Conservation (phyloP, 2,888 invertebrate species). For the Dugesia japonica region DNA sequence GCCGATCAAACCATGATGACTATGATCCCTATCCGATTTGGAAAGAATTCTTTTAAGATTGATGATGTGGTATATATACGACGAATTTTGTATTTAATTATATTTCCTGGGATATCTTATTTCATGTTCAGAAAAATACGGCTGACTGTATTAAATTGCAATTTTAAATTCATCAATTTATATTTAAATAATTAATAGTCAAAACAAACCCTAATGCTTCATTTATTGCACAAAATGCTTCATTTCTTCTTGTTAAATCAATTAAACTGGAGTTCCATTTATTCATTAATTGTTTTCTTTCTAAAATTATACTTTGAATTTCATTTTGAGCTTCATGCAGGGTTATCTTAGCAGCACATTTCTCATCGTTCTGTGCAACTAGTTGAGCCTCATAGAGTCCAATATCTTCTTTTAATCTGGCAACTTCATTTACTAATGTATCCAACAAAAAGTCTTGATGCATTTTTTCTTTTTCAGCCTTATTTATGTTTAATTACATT, state of each 20-base stretch:
- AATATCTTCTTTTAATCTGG: conserved; percentile 46
- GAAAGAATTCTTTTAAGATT: no score
- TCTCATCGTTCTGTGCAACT: conserved; percentile 45
- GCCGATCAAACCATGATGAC: no score
- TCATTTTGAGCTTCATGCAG: conserved; percentile 47
- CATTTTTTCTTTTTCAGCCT: conserved; percentile 45
- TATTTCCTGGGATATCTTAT: no score
- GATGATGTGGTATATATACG: no score
- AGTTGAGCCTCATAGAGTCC: conserved; percentile 47
- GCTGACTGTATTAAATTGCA: no score
- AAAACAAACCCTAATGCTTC: conserved; percentile 39
- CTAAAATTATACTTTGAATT: conserved; percentile 44
- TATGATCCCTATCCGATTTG: no score
- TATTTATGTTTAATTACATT: conserved; percentile 39
- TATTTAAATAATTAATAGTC: neutral
- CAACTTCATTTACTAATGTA: conserved; percentile 45
- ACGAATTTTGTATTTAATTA: no score
- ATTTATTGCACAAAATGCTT: conserved; percentile 46
- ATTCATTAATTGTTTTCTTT: conserved; percentile 47
- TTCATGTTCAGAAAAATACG: no score
- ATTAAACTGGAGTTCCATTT: conserved; percentile 48
- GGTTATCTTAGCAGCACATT: conserved; percentile 43
- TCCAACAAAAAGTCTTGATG: conserved; percentile 47
- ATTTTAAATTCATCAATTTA: no score
- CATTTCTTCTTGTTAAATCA: conserved; percentile 47